Percentiles rank a stretch among this genome's conserved stretches.
These are phyloP conservation scores for Timema cristinae DNA, from an alignment of 2,888 invertebrate species.

Conservation along the genomic window DNA sequence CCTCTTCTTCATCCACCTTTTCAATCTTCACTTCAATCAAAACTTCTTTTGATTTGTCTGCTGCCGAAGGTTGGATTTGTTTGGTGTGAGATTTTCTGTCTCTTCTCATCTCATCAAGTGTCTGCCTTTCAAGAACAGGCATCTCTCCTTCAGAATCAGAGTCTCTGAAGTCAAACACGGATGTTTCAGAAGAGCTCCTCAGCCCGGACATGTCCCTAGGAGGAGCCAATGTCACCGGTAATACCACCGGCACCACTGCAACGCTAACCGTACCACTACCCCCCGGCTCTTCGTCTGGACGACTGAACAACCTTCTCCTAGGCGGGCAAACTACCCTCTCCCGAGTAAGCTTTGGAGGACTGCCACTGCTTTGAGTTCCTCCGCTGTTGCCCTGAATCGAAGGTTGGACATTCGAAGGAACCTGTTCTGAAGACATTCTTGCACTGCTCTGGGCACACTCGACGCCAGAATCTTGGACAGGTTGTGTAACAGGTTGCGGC, in stretches of 20 bases:
- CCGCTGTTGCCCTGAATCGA: slow-evolving; percentile 20
- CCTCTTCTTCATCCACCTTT: slow-evolving; percentile 20
- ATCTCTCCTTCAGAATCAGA: slow-evolving; percentile 60
- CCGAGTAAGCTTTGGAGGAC: slow-evolving; percentile 49
- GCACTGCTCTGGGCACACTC: neutral
- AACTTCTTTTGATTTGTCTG: slow-evolving; percentile 19
- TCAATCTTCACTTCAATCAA: slow-evolving; percentile 36
- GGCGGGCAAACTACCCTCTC: slow-evolving; percentile 40
- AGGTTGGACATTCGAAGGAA: neutral
- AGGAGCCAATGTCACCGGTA: slow-evolving; percentile 38
- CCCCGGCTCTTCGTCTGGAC: slow-evolving; percentile 51
- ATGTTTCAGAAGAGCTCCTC: slow-evolving; percentile 58
- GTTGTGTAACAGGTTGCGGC: slow-evolving; percentile 18
- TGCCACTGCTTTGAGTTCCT: slow-evolving; percentile 36
- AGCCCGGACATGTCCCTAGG: slow-evolving; percentile 47
- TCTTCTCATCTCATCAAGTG: slow-evolving; percentile 60
- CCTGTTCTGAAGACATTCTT: slow-evolving; percentile 10
- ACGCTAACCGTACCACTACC: slow-evolving; percentile 38
- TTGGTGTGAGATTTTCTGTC: slow-evolving; percentile 57
- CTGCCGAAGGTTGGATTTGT: slow-evolving; percentile 34
- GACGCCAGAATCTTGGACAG: neutral
- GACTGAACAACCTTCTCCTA: slow-evolving; percentile 53
- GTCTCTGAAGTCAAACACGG: slow-evolving; percentile 61
- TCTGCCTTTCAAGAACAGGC: slow-evolving; percentile 60
- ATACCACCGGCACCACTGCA: slow-evolving; percentile 36